Base-by-base conservation (phyloP, 1,140 invertebrate species). In the Bilobella aurantiaca region DNA sequence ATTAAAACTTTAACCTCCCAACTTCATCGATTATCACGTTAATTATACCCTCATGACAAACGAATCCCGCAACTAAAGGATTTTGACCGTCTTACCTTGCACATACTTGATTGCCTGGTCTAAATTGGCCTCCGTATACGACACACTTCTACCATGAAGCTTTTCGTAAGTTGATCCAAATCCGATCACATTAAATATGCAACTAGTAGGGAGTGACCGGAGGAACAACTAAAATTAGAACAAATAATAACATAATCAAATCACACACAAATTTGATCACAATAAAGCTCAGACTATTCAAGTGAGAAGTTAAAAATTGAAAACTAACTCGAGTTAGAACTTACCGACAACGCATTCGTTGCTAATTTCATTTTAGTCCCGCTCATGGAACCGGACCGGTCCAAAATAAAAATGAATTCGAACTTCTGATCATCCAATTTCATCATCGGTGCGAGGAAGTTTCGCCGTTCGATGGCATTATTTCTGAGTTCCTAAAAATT, bases 351-450 rank as follows among this genome's bases (percentile, higher is more conserved):
- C 8, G 58, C 58, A 14, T 59, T 23, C 27, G 25, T 59, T 18
- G 58, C 58, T 27, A 59, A 59, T 3, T 28, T 27, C 8, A 59
- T 59, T 12, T 29, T 59, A 8, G 14, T 8, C 3, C 58, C 58
- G 14, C 31, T 14, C 58, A 59, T 59, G 14, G 58, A 59, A 14
- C 58, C 58, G 8, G 58, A 59, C 14, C 75, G 63, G 65, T 76
- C 75, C 23, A 76, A 62, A 12, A 76, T 57, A 61, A 76, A 75
- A 27, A 76, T 69, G 3, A 76, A 25, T 56, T 76, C 75, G 1
- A 71, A 68, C 27, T 72, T 74, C 42, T 68, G 70, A 18, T 72
- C 70, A 5, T 68, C 57, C 63, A 73, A n/a, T n/a, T n/a, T n/a
- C n/a, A n/a, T n/a, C n/a, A n/a, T n/a, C n/a, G n/a, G n/a, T n/a